phyloP scores from a whole-genome alignment of 2,888 invertebrate species.

The Harpalus rubripes region DNA sequence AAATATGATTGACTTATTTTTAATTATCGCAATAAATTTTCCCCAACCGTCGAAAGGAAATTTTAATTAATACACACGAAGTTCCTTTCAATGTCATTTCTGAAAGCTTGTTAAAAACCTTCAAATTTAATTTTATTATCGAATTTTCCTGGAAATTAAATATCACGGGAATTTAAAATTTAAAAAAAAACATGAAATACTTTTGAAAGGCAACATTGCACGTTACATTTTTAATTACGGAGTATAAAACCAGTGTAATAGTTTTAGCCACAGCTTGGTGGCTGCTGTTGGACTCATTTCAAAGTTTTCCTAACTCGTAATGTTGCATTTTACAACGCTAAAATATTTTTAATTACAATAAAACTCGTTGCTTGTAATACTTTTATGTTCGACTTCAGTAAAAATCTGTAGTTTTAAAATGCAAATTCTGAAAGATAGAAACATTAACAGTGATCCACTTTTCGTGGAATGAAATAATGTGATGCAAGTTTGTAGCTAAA shows the following conservation, averaged over 20 bases:
- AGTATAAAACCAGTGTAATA: constrained; percentile 28
- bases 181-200: constrained; percentile 32
- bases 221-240: constrained; percentile 36
- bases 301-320: constrained; percentile 35
- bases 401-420: constrained; percentile 5
- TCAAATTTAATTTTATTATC: constrained; percentile 42
- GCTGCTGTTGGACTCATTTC: constrained; percentile 23
- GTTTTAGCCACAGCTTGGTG: not conserved
- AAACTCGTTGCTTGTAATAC: not conserved
- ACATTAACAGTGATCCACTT: no score
- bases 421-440: not conserved
- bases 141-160: constrained; percentile 28
- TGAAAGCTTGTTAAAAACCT: constrained; percentile 18
- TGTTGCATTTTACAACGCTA: constrained; percentile 17
- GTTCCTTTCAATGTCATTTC: constrained; percentile 10
- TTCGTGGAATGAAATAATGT: no score
- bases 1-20: constrained; percentile 45
- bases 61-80: constrained; percentile 37
- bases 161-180: constrained; percentile 29
- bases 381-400: not conserved
- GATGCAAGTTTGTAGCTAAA: no score
- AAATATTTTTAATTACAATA: constrained; percentile 27
- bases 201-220: constrained; percentile 14
- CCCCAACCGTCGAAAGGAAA: not conserved
- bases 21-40: constrained; percentile 27